Base-by-base conservation (phyloP, 1,140 invertebrate species). In the Copidosoma floridanum region DNA sequence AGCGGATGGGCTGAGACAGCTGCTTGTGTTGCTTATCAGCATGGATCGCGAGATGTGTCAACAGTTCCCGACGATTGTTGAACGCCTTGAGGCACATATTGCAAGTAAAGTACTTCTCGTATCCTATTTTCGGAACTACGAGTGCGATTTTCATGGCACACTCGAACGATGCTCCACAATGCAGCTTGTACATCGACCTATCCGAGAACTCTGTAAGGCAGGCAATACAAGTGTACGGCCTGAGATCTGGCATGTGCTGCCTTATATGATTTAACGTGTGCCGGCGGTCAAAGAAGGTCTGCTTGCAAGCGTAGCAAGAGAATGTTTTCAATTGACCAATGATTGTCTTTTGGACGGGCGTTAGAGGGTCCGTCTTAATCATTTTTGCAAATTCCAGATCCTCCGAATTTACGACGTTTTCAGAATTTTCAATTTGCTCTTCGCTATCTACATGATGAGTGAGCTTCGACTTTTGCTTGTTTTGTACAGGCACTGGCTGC, bases 111-210 rank as follows among this genome's bases (percentile, higher is more conserved):
- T 79, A 79, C 21, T 74, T 76, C 23, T 81, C 77, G 1, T 63
- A 65, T 1, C 78, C 78, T 1, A 70, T 66, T 40, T 74, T 76
- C 0, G 79, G 79, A 0, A 76, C 48, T 0, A 81, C 79, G 0
- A 74, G 50, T 2, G 79, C 79, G 2, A 81, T 81, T 32, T 80
- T 80, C 76, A 79, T 78, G 0, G 79, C 79, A 41, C 78, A 81
- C 10, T 81, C 76, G 20, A 79, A 79, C 0, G 77, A 80, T 1
- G 71, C 75, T 10, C 66, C 70, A 32, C 79, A 79, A 26, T 80
- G 78, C 0, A 71, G 7, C 4, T 81, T 78, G 23, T 80, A 81
- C 53, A 77, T 65, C 0, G 72, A 63, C 5, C 76, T 69, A 60
- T 81, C 77, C 0, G 71, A 57, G 32, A 81, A 80, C 21, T 78